Evolutionary conservation across 2,113 vertebrate genomes (phyloP), one percentile per base, ranked within the genome.

Genomic region (Etheostoma cragini): DNA sequence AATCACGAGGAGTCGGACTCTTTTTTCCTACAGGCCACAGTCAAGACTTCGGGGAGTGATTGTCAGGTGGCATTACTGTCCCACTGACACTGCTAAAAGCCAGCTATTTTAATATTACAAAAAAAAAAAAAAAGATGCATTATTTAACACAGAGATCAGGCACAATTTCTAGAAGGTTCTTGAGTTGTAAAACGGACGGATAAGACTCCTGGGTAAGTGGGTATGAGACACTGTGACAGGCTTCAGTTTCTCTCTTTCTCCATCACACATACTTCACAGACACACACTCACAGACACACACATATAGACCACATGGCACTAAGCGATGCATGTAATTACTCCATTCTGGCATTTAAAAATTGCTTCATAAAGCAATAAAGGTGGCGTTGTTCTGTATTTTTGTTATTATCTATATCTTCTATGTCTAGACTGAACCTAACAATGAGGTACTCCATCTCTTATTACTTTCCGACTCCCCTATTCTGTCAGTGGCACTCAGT

Each of bases 1-100:
- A 96, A 95, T 95, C 95, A 95, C 72, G 19, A 56, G 72, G 76
- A 88, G 82, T 50, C 72, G 72, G 74, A 67, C 80, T 69, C 77
- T 54, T 68, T 26, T 42, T 90, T 91, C 88, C 90, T 94, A 89
- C 72, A 78, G 81, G 91, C 87, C 93, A 90, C 86, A 90, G 88
- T 68, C 85, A 81, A 89, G 93, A 92, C 94, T 94, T 87, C 5
- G 30, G 93, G 94, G 95, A 94, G 77, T 30, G 82, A 88, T 88
- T 94, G 95, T 94, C 95, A 95, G 92, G 92, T 92, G 92, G 85
- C 93, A 95, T 95, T 95, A 95, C 80, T 88, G 88, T 93, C 93
- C 92, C 88, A 77, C 79, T 60, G 83, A 81, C 38, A 26, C 89
- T 81, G 86, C 92, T 90, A 92, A 94, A 95, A 92, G 92, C 77